Evolutionary conservation across 2,797 vertebrate genomes (phyloP).

Genomic region (Chrosomus eos): DNA sequence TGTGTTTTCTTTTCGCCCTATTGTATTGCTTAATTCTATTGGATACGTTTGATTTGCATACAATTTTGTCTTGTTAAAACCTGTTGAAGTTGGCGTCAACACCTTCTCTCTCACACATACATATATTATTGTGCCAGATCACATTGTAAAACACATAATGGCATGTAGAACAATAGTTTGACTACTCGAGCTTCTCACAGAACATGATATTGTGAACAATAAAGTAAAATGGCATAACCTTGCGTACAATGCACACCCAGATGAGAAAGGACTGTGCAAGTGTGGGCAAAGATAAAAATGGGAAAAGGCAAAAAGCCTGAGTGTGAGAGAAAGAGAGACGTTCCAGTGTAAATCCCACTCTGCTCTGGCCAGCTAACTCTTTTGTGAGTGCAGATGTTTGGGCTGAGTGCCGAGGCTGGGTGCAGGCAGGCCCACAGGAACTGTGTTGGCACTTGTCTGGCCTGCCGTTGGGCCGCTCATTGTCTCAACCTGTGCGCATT

Average conservation of each 20-base stretch:
- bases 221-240: conserved; percentile 28
- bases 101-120: conserved; percentile 46
- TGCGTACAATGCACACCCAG: conserved; percentile 1
- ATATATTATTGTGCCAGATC: conserved; percentile 68
- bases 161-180: conserved; percentile 73
- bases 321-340: conserved; percentile 59
- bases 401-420: conserved; percentile 82
- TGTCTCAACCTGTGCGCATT: conserved; percentile 98
- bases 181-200: conserved; percentile 70
- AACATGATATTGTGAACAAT: conserved; percentile 63
- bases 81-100: conserved; percentile 67
- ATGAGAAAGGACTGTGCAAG: conserved; percentile 33
- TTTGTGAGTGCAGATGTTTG: conserved; percentile 98
- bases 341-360: conserved; percentile 80
- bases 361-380: conserved; percentile 84
- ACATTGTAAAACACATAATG: conserved; percentile 74
- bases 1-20: conserved; percentile 21
- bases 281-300: conserved; percentile 26
- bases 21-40: conserved; percentile 31
- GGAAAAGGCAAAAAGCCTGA: not conserved
- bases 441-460: conserved; percentile 93
- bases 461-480: conserved; percentile 85
- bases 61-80: conserved; percentile 77
- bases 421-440: conserved; percentile 77
- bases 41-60: conserved; percentile 65